phyloP scores from a whole-genome alignment of 2,113 vertebrate genomes.

The Phrynosoma platyrhinos region DNA sequence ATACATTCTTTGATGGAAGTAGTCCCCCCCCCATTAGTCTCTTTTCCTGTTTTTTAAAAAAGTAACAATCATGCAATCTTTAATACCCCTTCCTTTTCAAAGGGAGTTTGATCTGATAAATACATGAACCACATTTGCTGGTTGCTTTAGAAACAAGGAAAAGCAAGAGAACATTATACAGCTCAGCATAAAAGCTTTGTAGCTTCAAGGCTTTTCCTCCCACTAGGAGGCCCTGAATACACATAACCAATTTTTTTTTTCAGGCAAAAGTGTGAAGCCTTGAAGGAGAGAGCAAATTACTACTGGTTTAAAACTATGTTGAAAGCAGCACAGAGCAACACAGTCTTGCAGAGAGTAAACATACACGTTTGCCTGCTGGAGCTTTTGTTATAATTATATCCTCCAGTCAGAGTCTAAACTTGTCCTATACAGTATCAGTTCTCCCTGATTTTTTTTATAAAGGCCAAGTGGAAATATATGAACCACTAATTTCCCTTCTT shows the following conservation, averaged over 20 bases:
- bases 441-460: not conserved
- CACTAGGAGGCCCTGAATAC: not conserved
- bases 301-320: not conserved
- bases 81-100: not conserved
- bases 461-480: not conserved
- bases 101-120: constrained; percentile 44
- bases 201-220: not conserved
- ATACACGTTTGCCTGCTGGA: not conserved
- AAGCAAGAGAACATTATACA: constrained; percentile 9
- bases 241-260: constrained; percentile 3
- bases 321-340: not conserved
- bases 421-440: constrained; percentile 37
- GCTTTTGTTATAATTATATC: not conserved
- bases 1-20: constrained; percentile 31
- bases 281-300: not conserved
- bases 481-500: constrained; percentile 40
- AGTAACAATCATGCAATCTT: not conserved
- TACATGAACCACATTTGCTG: constrained; percentile 21
- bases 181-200: not conserved
- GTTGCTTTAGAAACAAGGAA: constrained; percentile 60
- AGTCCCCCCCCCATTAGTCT: constrained; percentile 25
- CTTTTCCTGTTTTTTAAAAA: constrained; percentile 28
- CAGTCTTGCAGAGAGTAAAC: not conserved
- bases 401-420: constrained; percentile 41
- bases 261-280: not conserved